Base-by-base conservation (phyloP, 2,888 invertebrate genomes). In the Orchesellides sinensis region DNA sequence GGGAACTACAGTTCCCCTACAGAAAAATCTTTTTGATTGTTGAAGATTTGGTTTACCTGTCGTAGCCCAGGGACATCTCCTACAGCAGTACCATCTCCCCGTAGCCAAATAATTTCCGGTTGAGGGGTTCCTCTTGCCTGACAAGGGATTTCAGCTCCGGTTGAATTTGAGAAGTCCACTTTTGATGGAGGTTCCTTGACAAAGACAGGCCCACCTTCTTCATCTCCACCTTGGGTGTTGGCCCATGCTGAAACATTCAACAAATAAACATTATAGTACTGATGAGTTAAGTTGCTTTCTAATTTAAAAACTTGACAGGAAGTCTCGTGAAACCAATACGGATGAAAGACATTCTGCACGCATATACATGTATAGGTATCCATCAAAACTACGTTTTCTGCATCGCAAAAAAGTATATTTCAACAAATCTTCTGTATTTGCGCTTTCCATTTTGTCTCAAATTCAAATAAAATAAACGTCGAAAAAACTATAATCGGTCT, bases 91-190 rank as follows among this genome's bases (percentile, higher is more conserved):
- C 97, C 97, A 91, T 97, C 97, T 87, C 95, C 94, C 88, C 96
- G 94, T 70, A 97, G 94, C 98, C 98, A 98, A 89, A 97, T 96
- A 88, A 98, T 95, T 90, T 96, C 95, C 74, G 97, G 96, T 87
- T 95, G 93, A 23, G 98, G 98, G 88, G 95, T 95, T 87, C 97
- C 98, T 89, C 95, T 93, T 14, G 97, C 96, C 87, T 96, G 95
- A 90, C 98, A 98, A 90, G 97, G 96, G 83, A 98, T 96, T 88
- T 95, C 95, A 83, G 96, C 95, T 89, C 97, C 97, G 80, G 96
- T 96, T 88, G 96, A 96, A 91, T 98, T 98, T 88, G 96, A 96
- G 91, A 98, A 97, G 91, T 96, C 97, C 87, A 98, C 94, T 89
- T 96, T 94, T 91, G 96, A 96, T 85, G 95, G 95, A 74, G 97